A percentile compares a stretch with the other conserved stretches of the same genome.
Evolutionary conservation across 2,888 invertebrate genomes (phyloP).

Genomic region (Rhogogaster chlorosoma): DNA sequence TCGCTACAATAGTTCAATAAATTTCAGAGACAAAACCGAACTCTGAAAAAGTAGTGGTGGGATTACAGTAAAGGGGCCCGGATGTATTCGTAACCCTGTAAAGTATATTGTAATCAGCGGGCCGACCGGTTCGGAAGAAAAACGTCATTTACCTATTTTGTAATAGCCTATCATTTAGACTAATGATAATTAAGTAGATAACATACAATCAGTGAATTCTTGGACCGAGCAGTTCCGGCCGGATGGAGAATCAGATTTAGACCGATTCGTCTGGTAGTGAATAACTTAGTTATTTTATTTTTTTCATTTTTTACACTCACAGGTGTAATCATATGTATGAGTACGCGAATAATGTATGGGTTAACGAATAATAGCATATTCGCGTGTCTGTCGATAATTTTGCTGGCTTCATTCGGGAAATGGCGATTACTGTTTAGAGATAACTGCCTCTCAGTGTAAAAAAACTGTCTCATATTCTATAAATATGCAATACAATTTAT

Average conservation of each 20-base stretch:
- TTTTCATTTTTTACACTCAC: not conserved
- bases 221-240: not conserved
- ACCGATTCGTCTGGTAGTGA: not conserved
- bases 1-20: not conserved
- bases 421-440: not conserved
- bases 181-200: not conserved
- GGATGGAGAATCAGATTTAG: not conserved
- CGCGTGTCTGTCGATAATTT: conserved; percentile 3
- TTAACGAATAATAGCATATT: conserved; percentile 19
- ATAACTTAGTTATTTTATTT: not conserved
- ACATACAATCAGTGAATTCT: not conserved
- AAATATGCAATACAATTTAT: not conserved
- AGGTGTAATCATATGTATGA: not conserved
- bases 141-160: not conserved
- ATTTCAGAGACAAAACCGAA: not conserved
- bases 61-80: not conserved
- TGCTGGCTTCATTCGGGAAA: not conserved
- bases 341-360: not conserved
- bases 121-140: not conserved
- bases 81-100: not conserved
- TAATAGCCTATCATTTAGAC: not conserved
- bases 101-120: not conserved
- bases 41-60: not conserved
- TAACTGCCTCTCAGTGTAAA: not conserved
- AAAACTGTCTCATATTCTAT: not conserved